Percentiles rank a stretch among this genome's conserved stretches.
These are phyloP conservation scores for Eospalax fontanierii DNA, from an alignment of 2,797 vertebrate species.

Conservation along the genomic window DNA sequence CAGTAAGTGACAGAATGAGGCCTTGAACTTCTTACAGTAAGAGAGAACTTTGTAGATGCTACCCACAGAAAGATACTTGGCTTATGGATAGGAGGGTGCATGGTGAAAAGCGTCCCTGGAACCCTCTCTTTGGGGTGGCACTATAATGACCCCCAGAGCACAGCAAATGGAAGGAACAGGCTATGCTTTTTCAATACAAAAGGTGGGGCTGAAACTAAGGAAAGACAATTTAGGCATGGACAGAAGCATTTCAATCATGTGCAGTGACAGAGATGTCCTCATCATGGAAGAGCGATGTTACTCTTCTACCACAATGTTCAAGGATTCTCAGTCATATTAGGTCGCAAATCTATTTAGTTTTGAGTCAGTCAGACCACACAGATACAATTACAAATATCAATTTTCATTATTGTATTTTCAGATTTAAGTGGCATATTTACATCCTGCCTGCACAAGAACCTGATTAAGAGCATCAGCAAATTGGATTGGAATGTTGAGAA, in stretches of 20 bases:
- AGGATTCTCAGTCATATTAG: conserved; percentile 85
- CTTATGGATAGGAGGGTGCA: neutral
- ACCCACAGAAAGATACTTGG: neutral
- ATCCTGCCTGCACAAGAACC: conserved; percentile 82
- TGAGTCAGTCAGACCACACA: conserved; percentile 85
- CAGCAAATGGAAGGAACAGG: neutral
- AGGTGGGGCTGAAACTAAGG: conserved; percentile 70
- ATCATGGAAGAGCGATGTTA: conserved; percentile 74
- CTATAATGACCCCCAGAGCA: neutral
- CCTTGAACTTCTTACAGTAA: neutral
- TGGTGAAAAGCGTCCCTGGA: neutral
- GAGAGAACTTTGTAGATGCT: neutral
- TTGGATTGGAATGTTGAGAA: conserved; percentile 64
- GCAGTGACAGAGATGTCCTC: conserved; percentile 62
- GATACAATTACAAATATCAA: conserved; percentile 85
- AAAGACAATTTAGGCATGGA: conserved; percentile 70
- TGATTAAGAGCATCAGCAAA: conserved; percentile 82
- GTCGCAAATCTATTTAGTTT: conserved; percentile 84
- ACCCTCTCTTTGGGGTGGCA: neutral
- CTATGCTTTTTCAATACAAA: neutral
- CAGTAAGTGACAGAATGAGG: neutral
- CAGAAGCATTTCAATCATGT: conserved; percentile 66
- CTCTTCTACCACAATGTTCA: conserved; percentile 73
- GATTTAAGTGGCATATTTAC: conserved; percentile 87
- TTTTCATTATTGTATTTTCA: conserved; percentile 88